Percentiles rank a stretch among this genome's conserved stretches.
Conservation (phyloP, 2,797 vertebrate genomes). For the Tokudaia tokunoshimensis region DNA sequence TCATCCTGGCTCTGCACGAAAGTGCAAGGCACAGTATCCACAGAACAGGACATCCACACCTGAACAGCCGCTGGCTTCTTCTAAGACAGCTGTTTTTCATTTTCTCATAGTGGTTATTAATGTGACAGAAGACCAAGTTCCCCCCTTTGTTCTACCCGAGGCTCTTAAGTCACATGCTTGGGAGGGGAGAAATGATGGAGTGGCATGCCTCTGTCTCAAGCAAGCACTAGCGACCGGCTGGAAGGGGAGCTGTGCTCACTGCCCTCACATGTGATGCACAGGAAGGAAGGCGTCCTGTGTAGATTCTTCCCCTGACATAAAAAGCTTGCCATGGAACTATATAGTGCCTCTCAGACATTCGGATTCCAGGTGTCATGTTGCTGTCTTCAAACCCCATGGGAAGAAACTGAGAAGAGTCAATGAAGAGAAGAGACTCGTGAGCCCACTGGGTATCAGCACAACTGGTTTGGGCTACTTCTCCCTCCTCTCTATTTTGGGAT, state of each 20-base stretch:
- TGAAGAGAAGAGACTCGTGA: not conserved
- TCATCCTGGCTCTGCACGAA: slow-evolving; percentile 10
- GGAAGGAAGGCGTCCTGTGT: not conserved
- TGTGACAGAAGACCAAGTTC: not conserved
- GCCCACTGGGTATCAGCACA: not conserved
- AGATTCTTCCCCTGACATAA: slow-evolving; percentile 35
- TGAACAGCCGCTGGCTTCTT: slow-evolving; percentile 29
- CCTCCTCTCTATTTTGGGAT: slow-evolving; percentile 5
- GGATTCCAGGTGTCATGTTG: not conserved
- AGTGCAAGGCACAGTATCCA: not conserved
- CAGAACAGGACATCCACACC: not conserved
- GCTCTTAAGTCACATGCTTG: slow-evolving; percentile 50
- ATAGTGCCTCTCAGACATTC: not conserved
- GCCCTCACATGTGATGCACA: slow-evolving; percentile 1
- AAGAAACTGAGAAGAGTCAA: slow-evolving; percentile 3
- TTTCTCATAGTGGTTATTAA: slow-evolving; percentile 64
- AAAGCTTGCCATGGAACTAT: not conserved
- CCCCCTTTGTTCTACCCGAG: not conserved
- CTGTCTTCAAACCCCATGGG: slow-evolving; percentile 28
- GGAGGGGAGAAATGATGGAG: slow-evolving; percentile 39
- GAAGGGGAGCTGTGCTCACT: slow-evolving; percentile 23
- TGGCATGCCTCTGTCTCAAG: slow-evolving; percentile 34
- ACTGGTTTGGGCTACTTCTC: not conserved
- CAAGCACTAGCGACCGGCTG: slow-evolving; percentile 47
- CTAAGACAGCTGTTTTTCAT: slow-evolving; percentile 48